A percentile compares a stretch with the other conserved stretches of the same genome.
phyloP scores from a whole-genome alignment of 2,797 vertebrate species.

The Chelidonichthys spinosus region DNA sequence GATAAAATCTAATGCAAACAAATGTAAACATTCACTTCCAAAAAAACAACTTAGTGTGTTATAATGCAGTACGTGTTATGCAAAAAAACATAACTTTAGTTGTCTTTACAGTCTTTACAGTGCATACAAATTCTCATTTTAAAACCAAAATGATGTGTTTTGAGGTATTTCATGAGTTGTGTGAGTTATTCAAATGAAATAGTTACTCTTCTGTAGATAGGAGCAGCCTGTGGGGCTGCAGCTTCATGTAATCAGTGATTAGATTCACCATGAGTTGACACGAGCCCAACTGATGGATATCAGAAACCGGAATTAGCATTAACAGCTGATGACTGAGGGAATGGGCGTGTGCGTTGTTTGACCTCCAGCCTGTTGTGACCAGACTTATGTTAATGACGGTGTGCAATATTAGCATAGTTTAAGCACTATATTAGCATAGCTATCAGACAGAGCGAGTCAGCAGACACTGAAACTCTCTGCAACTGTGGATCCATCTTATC shows the following conservation, averaged over 20 bases:
- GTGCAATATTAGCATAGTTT: conserved; percentile 61
- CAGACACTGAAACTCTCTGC: conserved; percentile 23
- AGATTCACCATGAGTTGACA: conserved; percentile 46
- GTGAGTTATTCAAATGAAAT: background rate
- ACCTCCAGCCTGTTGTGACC: conserved; percentile 37
- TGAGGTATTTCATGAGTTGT: background rate
- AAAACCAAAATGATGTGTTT: background rate
- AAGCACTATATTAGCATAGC: conserved; percentile 66
- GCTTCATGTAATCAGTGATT: conserved; percentile 51
- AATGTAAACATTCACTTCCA: background rate
- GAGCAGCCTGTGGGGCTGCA: background rate
- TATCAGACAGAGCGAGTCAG: conserved; percentile 46
- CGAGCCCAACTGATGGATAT: conserved; percentile 42
- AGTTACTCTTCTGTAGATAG: background rate
- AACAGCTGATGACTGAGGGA: conserved; percentile 59
- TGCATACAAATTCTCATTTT: background rate
- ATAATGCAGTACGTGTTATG: too few species aligned
- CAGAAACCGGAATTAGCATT: conserved; percentile 57
- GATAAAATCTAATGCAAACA: conserved; percentile 32
- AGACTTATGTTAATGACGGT: conserved; percentile 58
- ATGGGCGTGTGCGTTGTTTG: conserved; percentile 29
- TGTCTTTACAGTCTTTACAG: background rate
- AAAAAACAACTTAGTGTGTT: background rate
- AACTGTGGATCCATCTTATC: background rate
- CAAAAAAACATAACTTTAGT: background rate